A percentile compares a stretch with the other conserved stretches of the same genome.
phyloP scores from a whole-genome alignment of 2,113 vertebrate species.

The Sceloporus undulatus region DNA sequence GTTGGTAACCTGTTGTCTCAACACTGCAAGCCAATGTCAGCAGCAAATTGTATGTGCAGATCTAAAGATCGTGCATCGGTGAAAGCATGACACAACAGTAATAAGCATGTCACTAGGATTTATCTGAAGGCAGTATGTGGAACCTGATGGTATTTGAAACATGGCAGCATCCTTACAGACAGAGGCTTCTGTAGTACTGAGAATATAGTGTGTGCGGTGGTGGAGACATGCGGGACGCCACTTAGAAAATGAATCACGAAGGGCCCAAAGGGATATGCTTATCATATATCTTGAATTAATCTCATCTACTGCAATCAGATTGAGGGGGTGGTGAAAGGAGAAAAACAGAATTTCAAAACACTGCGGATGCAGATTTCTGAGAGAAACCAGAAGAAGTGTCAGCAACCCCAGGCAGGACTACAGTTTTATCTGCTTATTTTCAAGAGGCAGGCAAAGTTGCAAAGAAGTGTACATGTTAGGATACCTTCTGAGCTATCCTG shows the following conservation, averaged over 20 bases:
- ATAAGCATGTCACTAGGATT: background rate
- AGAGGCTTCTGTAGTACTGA: background rate
- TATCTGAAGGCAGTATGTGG: background rate
- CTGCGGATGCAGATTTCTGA: background rate
- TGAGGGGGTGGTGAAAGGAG: background rate
- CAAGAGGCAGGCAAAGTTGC: constrained; percentile 12
- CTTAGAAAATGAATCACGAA: background rate
- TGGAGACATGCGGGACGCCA: background rate
- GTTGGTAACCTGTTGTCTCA: background rate
- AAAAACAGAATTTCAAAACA: background rate
- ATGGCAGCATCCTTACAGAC: background rate
- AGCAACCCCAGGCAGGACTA: background rate
- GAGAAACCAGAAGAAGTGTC: background rate
- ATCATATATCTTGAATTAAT: background rate
- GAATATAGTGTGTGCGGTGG: background rate
- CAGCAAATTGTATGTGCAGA: background rate
- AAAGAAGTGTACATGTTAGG: background rate
- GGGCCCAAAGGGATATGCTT: background rate
- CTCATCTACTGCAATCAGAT: background rate
- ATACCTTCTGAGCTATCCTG: constrained; percentile 11
- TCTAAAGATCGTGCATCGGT: background rate
- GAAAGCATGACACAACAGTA: background rate
- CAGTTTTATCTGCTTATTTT: constrained; percentile 20
- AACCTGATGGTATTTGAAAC: background rate
- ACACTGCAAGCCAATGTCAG: background rate